Evolutionary conservation across 2,797 vertebrate species (phyloP).

Genomic region (Columba guinea): DNA sequence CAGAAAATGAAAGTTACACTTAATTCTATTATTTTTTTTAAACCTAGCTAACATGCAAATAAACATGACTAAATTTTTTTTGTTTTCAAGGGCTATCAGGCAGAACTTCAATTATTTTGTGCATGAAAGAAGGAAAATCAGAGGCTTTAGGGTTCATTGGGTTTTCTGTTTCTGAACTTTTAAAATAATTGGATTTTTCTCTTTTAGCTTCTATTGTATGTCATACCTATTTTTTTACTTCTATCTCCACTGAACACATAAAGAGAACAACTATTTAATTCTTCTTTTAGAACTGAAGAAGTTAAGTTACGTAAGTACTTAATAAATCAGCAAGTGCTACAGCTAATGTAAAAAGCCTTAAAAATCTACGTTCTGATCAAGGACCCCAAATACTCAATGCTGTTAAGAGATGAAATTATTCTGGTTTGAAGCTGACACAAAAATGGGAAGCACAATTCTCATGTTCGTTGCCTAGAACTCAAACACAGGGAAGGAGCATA

Average conservation of each 20-base stretch:
- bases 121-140: neutral
- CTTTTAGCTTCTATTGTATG: neutral
- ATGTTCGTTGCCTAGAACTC: neutral
- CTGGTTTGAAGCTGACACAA: neutral
- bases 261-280: neutral
- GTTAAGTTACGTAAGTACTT: neutral
- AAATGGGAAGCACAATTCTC: neutral
- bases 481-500: neutral
- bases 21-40: neutral
- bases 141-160: neutral
- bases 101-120: neutral
- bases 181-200: neutral
- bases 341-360: neutral
- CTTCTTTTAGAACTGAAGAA: neutral
- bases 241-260: neutral
- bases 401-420: neutral
- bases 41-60: neutral
- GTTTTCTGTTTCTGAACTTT: neutral
- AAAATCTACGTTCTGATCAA: neutral
- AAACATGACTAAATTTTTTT: neutral
- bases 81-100: neutral
- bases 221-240: neutral
- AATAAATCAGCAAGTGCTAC: neutral
- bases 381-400: neutral
- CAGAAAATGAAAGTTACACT: neutral